Base-by-base conservation (phyloP, 2,113 vertebrate species). In the Chaetorhynchus papuensis region DNA sequence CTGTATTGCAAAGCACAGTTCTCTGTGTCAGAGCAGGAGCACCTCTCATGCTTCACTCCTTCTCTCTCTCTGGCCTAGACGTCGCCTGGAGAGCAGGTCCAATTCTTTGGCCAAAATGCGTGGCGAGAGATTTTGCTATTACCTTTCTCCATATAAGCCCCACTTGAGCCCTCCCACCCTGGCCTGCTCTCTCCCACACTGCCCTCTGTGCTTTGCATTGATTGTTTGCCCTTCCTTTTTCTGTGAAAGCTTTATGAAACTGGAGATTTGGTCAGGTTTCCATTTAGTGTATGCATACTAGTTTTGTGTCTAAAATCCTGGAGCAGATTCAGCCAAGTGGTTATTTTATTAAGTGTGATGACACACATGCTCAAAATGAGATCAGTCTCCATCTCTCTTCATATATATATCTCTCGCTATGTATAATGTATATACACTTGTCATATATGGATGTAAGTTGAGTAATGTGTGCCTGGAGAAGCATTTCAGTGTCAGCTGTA, bases 381-480 rank as follows among this genome's bases (percentile, higher is more conserved):
- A 70, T 83, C 47, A n/a, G 15, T 90, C 42, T 92, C 56, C 31
- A n/a, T 85, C 47, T 88, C 52, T 85, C 26, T 56, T 12, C 28
- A 2, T 44, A 3, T n/a, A 14, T 39, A 44, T 54, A 15, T 16
- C 1, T 60, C 2, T 39, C 23, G 13, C 4, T 18, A 7, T 30
- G 37, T 69, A 50, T 21, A 52, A 49, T 31, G 3, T n/a, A 15
- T 78, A 28, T 49, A 35, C 10, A 23, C 17, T 68, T 83, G 33
- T 66, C 24, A 22, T 60, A 24, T 60, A 19, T 61, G 42, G 22
- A 33, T 35, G 5, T 45, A 49, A 90, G n/a, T 21, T 90, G 93
- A 79, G 49, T 33, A 59, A 37, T 30, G 21, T 54, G 16, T 7
- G 7, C 16, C 26, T 47, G 30, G 39, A 44, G 39, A 84, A 45